These are phyloP conservation scores for Neocloeon triangulifer DNA, from an alignment of 1,140 invertebrate genomes.

Conservation along the genomic window DNA sequence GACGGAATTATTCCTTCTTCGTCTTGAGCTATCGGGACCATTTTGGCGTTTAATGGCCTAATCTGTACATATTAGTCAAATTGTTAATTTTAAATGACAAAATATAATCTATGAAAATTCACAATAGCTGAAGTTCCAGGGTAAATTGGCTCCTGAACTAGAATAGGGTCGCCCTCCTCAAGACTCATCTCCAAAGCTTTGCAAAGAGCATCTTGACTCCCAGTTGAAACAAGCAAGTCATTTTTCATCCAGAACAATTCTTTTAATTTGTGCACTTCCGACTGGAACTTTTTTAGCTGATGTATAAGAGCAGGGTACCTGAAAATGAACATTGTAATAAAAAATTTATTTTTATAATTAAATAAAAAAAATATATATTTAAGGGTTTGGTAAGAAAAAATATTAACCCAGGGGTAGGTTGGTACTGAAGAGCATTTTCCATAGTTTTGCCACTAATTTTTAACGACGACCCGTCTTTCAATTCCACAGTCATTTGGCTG, in stretches of 20 bases:
- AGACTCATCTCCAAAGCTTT: slow-evolving; percentile 42
- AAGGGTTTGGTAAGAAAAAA: not conserved
- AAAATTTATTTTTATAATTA: not conserved
- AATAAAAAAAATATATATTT: not conserved
- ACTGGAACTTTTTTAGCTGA: slow-evolving; percentile 36
- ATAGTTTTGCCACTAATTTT: slow-evolving; percentile 30
- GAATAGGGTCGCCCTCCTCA: slow-evolving; percentile 35
- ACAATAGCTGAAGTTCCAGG: slow-evolving; percentile 17
- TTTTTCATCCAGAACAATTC: slow-evolving; percentile 35
- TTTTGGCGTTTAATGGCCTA: slow-evolving; percentile 21
- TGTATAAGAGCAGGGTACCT: slow-evolving; percentile 35
- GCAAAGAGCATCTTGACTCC: slow-evolving; percentile 52
- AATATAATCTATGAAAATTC: slow-evolving; percentile 7
- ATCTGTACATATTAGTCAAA: slow-evolving; percentile 15
- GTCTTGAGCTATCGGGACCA: slow-evolving; percentile 26
- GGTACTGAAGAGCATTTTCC: slow-evolving; percentile 43
- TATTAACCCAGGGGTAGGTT: slow-evolving; percentile 40
- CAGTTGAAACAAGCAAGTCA: slow-evolving; percentile 41
- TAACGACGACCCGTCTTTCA: slow-evolving; percentile 31
- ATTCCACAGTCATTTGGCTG: slow-evolving; percentile 31
- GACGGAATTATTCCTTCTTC: slow-evolving; percentile 24
- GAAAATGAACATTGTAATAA: slow-evolving; percentile 6
- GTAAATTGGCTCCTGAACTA: slow-evolving; percentile 46
- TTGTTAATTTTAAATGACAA: not conserved
- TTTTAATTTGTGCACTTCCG: slow-evolving; percentile 31